Conservation (phyloP, 1,140 invertebrate genomes). For the Scaptomyza pallida region DNA sequence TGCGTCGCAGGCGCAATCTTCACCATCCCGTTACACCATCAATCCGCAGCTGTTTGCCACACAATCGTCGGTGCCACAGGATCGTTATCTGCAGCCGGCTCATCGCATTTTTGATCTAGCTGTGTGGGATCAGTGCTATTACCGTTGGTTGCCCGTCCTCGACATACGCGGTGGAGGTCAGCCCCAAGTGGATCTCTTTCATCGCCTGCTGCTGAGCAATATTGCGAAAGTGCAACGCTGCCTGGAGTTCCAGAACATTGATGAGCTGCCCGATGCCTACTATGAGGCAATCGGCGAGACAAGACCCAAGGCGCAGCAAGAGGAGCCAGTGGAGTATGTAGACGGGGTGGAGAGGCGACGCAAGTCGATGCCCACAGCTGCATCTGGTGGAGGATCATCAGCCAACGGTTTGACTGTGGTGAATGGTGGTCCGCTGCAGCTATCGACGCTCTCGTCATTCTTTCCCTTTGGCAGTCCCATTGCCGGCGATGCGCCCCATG, state of each 20-base stretch:
- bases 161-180: constrained; percentile 91
- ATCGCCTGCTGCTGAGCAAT: constrained; percentile 86
- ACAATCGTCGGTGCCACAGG: constrained; percentile 71
- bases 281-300: constrained; percentile 57
- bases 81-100: constrained; percentile 85
- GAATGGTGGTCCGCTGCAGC: constrained; percentile 37
- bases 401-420: constrained; percentile 53
- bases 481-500: constrained; percentile 74
- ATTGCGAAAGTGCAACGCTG: constrained; percentile 85
- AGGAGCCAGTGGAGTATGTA: constrained; percentile 61
- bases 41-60: constrained; percentile 80
- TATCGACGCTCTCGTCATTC: constrained; percentile 84
- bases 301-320: constrained; percentile 20
- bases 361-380: constrained; percentile 34
- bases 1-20: not conserved
- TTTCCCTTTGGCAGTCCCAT: constrained; percentile 84
- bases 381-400: constrained; percentile 6
- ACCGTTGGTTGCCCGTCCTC: constrained; percentile 92
- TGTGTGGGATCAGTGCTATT: constrained; percentile 95
- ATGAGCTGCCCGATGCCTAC: constrained; percentile 75
- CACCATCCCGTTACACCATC: constrained; percentile 63
- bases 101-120: constrained; percentile 87
- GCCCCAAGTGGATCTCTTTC: constrained; percentile 87
- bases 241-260: constrained; percentile 70
- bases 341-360: constrained; percentile 73